phyloP scores from a whole-genome alignment of 2,113 vertebrate genomes.

The Larimichthys polyactis region DNA sequence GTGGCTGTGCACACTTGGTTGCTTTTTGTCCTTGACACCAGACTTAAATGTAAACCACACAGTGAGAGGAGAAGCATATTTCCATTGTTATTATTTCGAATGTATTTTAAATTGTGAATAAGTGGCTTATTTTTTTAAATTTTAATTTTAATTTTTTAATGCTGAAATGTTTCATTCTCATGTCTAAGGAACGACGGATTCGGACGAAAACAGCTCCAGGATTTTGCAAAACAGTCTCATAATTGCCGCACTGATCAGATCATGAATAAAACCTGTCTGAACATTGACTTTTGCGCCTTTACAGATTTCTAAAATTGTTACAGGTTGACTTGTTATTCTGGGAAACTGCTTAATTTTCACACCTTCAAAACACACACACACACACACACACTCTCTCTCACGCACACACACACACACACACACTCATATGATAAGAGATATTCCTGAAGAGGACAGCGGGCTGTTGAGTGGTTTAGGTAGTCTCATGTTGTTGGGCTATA shows the following conservation, averaged over 20 bases:
- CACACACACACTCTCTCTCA: too few species aligned
- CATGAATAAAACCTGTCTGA: not conserved
- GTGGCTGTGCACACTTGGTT: constrained; percentile 7
- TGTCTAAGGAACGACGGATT: not conserved
- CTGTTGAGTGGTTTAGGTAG: constrained; percentile 99
- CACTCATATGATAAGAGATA: not conserved
- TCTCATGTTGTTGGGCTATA: constrained; percentile 98
- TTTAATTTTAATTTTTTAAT: not conserved
- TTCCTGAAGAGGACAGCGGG: constrained; percentile 72
- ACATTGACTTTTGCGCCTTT: not conserved
- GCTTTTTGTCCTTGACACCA: constrained; percentile 32
- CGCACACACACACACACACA: too few species aligned
- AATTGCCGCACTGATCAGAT: not conserved
- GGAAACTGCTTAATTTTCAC: not conserved
- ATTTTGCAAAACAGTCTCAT: not conserved
- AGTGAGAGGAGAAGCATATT: not conserved
- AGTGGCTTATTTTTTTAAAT: not conserved
- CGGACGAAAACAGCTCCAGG: not conserved
- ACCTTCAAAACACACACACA: not conserved
- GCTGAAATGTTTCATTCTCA: not conserved
- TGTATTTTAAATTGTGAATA: not conserved
- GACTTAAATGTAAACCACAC: constrained; percentile 14
- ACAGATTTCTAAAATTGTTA: constrained; percentile 6
- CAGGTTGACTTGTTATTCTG: not conserved
- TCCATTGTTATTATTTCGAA: not conserved